Evolutionary conservation across 2,888 invertebrate species (phyloP), one percentile per base, ranked within the genome.

Genomic region (Congeria kusceri): DNA sequence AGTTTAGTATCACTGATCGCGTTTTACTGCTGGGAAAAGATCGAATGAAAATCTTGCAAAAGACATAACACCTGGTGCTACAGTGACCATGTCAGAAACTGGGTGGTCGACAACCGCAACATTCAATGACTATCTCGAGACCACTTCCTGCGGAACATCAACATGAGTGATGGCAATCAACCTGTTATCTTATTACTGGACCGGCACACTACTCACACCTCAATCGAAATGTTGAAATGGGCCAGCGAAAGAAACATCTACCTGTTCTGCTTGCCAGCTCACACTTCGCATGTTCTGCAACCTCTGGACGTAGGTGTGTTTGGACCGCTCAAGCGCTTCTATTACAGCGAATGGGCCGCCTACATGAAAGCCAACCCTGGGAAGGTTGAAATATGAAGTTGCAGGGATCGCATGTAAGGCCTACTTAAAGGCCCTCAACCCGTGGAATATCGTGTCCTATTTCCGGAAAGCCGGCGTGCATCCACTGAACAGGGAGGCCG

Each of bases 61-160:
- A 67, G 72, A 23, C 47, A 71, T n/a, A 39, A 57, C 62, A 56
- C 57, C 25, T 62, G n/a, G 77, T n/a, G 63, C 57, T 0, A 56
- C 18, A 13, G 70, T 56, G 1, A 63, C 27, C 9, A 57, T 77
- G 62, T 71, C 66, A n/a, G 5, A 66, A 77, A 11, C 63, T 20
- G 77, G 66, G 1, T 77, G 77, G 71, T 77, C 66, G 5, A 77
- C 65, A 39, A n/a, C 28, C 13, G 32, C 28, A 18, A 62, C 71
- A 25, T 77, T 77, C 29, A 56, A 63, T n/a, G 7, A 46, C 18
- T 74, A 68, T 27, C 68, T 68, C 4, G 75, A 20, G 13, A 68
- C 18, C 68, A 75, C 49, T 75, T 75, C 32, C 56, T 75, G 15
- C 63, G 13, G 53, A 5, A 53, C 23, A 15, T 53, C 20, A 53